phyloP scores from a whole-genome alignment of 2,797 vertebrate genomes.

The Poecilia picta region DNA sequence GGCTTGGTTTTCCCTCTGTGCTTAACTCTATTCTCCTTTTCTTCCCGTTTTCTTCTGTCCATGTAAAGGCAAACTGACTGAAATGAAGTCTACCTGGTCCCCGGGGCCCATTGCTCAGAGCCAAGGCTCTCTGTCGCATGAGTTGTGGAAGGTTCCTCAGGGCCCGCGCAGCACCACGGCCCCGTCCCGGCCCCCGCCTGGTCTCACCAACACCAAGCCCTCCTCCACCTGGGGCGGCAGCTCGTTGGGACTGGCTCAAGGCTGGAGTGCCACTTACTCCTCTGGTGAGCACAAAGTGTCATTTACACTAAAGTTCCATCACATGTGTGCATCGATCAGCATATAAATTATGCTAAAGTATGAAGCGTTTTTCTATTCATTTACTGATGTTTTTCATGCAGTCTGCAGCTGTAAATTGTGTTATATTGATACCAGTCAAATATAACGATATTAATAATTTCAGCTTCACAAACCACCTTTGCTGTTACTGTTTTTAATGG shows the following conservation, averaged over 20 bases:
- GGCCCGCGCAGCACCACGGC: conserved; percentile 89
- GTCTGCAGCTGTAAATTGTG: not conserved
- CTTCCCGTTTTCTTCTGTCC: not conserved
- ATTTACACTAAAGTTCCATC: not conserved
- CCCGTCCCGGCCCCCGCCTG: conserved; percentile 93
- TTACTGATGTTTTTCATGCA: not conserved
- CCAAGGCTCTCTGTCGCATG: conserved; percentile 93
- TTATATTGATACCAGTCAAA: not conserved
- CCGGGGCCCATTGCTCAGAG: conserved; percentile 92
- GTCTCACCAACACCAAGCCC: conserved; percentile 92
- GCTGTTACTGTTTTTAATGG: not conserved
- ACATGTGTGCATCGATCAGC: not conserved
- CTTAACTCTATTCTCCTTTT: not conserved
- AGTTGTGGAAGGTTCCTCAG: conserved; percentile 96
- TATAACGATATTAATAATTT: not conserved
- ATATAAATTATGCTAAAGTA: not conserved
- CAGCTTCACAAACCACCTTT: not conserved
- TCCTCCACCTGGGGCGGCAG: conserved; percentile 95
- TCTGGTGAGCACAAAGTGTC: conserved; percentile 80
- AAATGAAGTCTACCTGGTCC: conserved; percentile 97
- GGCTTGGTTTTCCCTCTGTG: not conserved
- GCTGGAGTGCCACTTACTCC: conserved; percentile 94
- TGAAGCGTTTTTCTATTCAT: not conserved
- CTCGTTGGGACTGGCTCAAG: conserved; percentile 84
- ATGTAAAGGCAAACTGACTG: conserved; percentile 90